Conservation (phyloP, 2,888 invertebrate species). For the Drosophila stalkeri region DNA sequence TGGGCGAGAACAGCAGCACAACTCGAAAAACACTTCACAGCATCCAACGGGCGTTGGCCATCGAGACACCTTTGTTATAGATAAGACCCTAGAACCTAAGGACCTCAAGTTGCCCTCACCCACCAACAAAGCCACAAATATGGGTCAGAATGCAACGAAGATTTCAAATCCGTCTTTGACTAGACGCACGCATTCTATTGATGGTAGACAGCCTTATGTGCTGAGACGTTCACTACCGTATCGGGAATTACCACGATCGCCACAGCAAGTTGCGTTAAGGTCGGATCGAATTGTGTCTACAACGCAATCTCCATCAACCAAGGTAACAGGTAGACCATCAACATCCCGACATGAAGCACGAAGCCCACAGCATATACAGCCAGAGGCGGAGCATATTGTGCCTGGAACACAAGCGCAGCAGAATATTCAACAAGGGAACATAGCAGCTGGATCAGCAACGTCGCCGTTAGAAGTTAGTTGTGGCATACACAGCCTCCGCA, state of each 20-base stretch:
- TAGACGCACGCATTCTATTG: neutral
- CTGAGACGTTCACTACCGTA: neutral
- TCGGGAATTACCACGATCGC: neutral
- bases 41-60: neutral
- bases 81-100: neutral
- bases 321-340: too few species aligned
- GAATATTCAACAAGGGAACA: neutral
- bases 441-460: neutral
- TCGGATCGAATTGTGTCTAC: slow-evolving; percentile 34
- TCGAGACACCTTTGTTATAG: slow-evolving; percentile 2
- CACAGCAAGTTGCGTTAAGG: neutral
- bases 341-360: neutral
- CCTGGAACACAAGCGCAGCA: slow-evolving; percentile 45
- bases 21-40: neutral
- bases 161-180: neutral
- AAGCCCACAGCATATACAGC: too few species aligned
- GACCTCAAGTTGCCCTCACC: neutral
- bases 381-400: slow-evolving; percentile 8
- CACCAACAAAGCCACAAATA: neutral
- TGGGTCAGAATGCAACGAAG: neutral
- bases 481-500: slow-evolving; percentile 25
- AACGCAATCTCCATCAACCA: slow-evolving; percentile 29
- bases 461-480: slow-evolving; percentile 3
- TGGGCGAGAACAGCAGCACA: neutral
- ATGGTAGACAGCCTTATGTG: neutral